phyloP scores from a whole-genome alignment of 2,797 vertebrate species.

The Alauda arvensis region DNA sequence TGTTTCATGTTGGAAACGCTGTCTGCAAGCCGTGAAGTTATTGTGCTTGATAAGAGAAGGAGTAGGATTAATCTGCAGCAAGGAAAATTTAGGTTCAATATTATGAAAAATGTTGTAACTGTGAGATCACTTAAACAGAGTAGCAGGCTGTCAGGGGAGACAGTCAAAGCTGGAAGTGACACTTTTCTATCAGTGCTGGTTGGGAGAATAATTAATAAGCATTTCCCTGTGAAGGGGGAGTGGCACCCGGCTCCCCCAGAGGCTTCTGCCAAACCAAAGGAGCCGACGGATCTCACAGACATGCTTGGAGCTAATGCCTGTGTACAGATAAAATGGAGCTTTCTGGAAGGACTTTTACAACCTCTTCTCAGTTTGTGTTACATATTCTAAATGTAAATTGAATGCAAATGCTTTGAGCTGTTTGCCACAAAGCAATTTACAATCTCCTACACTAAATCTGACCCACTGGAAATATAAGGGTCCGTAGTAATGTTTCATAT shows the following conservation, averaged over 20 bases:
- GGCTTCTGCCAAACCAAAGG: constrained; percentile 28
- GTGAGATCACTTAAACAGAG: constrained; percentile 52
- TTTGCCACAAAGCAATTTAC: not conserved
- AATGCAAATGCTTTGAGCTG: constrained; percentile 34
- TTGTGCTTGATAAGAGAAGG: constrained; percentile 23
- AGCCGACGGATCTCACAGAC: not conserved
- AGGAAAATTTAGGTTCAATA: constrained; percentile 51
- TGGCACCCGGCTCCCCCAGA: not conserved
- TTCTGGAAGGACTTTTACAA: constrained; percentile 15
- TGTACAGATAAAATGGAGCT: constrained; percentile 1
- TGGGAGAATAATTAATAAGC: constrained; percentile 52
- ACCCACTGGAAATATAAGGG: constrained; percentile 2
- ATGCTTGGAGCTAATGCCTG: not conserved
- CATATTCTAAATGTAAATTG: constrained; percentile 36
- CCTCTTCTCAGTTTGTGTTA: constrained; percentile 29
- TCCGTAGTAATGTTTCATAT: not conserved
- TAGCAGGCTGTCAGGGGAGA: constrained; percentile 51
- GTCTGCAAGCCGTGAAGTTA: not conserved
- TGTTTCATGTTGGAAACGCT: constrained; percentile 21
- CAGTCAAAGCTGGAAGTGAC: constrained; percentile 42
- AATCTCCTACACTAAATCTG: not conserved
- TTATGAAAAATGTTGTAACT: constrained; percentile 50
- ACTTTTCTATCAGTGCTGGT: constrained; percentile 34
- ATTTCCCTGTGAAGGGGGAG: constrained; percentile 13
- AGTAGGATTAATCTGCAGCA: constrained; percentile 33